These are phyloP conservation scores for Decapterus maruadsi DNA, from an alignment of 2,797 vertebrate species.

Conservation along the genomic window DNA sequence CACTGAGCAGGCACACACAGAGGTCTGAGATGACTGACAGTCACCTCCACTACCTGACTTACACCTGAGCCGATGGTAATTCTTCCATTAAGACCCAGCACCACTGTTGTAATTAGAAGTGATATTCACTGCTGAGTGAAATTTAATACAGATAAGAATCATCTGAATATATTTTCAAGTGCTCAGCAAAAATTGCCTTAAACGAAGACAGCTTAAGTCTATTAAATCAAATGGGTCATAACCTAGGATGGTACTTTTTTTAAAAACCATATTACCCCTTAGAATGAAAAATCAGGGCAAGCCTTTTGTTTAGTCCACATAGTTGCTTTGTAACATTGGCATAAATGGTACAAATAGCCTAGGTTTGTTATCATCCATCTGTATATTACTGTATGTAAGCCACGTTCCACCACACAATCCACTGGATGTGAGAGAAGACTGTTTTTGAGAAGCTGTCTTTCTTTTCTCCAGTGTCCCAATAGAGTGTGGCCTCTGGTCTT, in stretches of 20 bases:
- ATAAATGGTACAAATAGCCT: neutral
- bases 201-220: neutral
- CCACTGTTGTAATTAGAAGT: neutral
- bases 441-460: neutral
- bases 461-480: neutral
- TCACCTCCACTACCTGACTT: neutral
- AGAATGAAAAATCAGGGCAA: no score
- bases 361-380: neutral
- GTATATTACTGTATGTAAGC: neutral
- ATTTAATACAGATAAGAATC: neutral
- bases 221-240: no score
- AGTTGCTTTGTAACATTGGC: no score
- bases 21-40: neutral
- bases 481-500: neutral
- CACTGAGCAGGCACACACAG: neutral
- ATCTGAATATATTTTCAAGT: neutral
- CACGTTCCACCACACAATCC: no score
- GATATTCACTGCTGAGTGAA: neutral
- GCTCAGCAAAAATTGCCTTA: neutral
- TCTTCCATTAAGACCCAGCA: neutral
- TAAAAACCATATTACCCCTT: no score
- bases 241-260: neutral
- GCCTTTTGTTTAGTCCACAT: no score
- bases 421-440: neutral
- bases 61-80: neutral